Percentiles rank a stretch among this genome's conserved stretches.
Evolutionary conservation across 2,888 invertebrate genomes (phyloP).

Genomic region (Helicoverpa assulta): DNA sequence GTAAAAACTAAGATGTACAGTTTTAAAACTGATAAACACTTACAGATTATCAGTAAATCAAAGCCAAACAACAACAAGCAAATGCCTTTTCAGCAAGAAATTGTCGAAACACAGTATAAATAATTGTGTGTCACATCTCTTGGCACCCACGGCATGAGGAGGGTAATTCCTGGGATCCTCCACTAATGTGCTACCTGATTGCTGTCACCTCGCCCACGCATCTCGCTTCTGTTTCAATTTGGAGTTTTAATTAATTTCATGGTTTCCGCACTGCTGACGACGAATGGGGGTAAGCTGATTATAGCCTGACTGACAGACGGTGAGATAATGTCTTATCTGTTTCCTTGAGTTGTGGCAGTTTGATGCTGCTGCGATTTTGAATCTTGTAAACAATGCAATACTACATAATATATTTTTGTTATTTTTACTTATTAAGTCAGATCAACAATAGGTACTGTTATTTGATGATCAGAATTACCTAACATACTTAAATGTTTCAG

Average conservation of each 20-base stretch:
- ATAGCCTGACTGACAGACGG: constrained; percentile 20
- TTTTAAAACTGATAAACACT: no score
- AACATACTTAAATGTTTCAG: no score
- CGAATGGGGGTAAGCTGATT: constrained; percentile 31
- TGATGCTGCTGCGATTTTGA: background rate
- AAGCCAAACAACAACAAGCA: constrained; percentile 10
- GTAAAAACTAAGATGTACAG: no score
- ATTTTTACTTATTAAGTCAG: no score
- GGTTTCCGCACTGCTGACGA: constrained; percentile 27
- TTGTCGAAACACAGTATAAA: constrained; percentile 20
- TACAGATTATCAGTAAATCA: no score
- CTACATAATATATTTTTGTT: no score
- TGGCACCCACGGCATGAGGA: constrained; percentile 25
- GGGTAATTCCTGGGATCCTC: constrained; percentile 32
- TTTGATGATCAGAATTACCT: no score
- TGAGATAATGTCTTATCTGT: background rate
- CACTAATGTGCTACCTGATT: constrained; percentile 47
- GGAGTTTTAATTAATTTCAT: constrained; percentile 54
- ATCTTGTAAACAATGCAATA: no score
- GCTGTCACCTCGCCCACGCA: constrained; percentile 37
- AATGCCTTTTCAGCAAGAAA: background rate
- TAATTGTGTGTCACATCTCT: constrained; percentile 34
- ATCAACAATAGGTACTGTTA: no score
- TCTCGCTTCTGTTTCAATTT: constrained; percentile 36
- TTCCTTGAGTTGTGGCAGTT: background rate